Percentiles rank a stretch among this genome's conserved stretches.
Conservation (phyloP, 2,797 vertebrate genomes). For the Scarus forsteni region DNA sequence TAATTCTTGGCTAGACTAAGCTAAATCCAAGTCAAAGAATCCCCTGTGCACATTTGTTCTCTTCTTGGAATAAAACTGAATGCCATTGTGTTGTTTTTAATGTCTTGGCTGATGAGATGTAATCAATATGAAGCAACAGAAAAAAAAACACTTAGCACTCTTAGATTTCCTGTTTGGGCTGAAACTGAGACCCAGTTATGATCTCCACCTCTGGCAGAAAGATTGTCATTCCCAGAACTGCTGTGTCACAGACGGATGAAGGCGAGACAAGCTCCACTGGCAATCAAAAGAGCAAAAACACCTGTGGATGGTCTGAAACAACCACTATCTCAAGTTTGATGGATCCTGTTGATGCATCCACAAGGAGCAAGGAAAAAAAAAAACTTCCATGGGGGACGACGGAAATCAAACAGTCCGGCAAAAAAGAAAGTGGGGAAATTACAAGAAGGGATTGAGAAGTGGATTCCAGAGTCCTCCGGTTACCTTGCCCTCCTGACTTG, state of each 20-base stretch:
- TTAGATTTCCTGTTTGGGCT: constrained; percentile 69
- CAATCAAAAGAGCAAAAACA: constrained; percentile 75
- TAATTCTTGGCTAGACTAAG: no score
- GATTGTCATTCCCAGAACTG: constrained; percentile 73
- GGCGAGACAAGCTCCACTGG: constrained; percentile 71
- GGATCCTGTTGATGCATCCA: constrained; percentile 43
- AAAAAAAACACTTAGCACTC: constrained; percentile 45
- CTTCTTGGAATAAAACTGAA: constrained; percentile 25
- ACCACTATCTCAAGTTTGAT: constrained; percentile 34
- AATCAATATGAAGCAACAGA: constrained; percentile 65
- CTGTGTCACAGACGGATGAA: constrained; percentile 62
- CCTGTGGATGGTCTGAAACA: constrained; percentile 64
- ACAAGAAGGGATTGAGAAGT: constrained; percentile 39
- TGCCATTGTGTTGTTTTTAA: constrained; percentile 50
- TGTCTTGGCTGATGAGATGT: constrained; percentile 60
- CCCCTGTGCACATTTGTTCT: no score
- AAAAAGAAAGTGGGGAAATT: constrained; percentile 40
- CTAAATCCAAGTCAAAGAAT: no score
- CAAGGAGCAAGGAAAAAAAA: constrained; percentile 52
- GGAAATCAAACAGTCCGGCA: constrained; percentile 36
- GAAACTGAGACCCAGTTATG: constrained; percentile 68
- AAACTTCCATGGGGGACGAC: constrained; percentile 44
- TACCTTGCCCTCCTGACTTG: constrained; percentile 60
- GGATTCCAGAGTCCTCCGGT: constrained; percentile 46
- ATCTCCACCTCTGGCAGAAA: constrained; percentile 69